Evolutionary conservation across 2,888 invertebrate genomes (phyloP).

Genomic region (Nomada ferruginata): DNA sequence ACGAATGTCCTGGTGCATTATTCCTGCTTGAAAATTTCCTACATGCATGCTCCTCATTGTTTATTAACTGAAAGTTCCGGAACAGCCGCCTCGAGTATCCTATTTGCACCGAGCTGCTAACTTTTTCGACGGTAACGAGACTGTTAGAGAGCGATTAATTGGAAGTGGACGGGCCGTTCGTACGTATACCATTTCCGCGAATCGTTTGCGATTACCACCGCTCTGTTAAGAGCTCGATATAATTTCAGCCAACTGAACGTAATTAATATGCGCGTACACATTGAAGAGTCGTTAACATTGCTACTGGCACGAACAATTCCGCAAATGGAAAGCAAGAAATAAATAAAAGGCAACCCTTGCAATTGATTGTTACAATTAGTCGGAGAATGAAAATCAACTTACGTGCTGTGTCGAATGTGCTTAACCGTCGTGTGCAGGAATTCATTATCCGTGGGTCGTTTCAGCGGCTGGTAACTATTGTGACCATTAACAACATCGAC

Average conservation of each 20-base stretch:
- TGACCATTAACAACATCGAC: slow-evolving; percentile 70
- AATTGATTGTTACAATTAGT: not conserved
- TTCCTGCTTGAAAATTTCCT: slow-evolving; percentile 59
- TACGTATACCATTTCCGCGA: not conserved
- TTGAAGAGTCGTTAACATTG: too few species aligned
- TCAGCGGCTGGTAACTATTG: slow-evolving; percentile 58
- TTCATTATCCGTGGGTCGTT: slow-evolving; percentile 77
- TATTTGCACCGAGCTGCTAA: not conserved
- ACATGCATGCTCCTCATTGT: slow-evolving; percentile 19
- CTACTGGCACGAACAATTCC: not conserved
- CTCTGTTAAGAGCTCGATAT: not conserved
- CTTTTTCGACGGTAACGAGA: slow-evolving; percentile 30
- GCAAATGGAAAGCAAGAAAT: not conserved
- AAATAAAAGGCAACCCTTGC: not conserved
- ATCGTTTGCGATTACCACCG: not conserved
- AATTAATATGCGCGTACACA: not conserved
- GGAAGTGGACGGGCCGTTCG: not conserved
- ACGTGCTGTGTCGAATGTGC: slow-evolving; percentile 64
- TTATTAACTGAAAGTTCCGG: slow-evolving; percentile 29
- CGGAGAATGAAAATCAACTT: slow-evolving; percentile 41
- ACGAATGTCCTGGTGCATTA: slow-evolving; percentile 38
- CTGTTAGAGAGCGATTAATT: slow-evolving; percentile 16
- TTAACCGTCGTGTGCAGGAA: slow-evolving; percentile 75
- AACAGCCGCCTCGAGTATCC: slow-evolving; percentile 7
- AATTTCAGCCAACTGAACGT: not conserved